phyloP scores from a whole-genome alignment of 2,797 vertebrate species.

The Pseudochromis fuscus region DNA sequence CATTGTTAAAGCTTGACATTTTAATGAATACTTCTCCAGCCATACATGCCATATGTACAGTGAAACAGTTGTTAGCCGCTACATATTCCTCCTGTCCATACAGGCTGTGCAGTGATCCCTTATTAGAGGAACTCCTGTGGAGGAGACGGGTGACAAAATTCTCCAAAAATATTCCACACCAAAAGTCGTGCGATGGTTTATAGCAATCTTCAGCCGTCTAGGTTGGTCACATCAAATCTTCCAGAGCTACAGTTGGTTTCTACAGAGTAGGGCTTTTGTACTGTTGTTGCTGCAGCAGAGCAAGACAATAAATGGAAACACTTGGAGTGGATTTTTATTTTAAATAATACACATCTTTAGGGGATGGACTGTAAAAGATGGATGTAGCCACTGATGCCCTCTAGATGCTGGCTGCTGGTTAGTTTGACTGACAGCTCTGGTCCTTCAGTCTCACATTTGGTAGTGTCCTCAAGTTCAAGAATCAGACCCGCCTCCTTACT shows the following conservation, averaged over 20 bases:
- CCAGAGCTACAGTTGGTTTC: not conserved
- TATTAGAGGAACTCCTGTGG: not conserved
- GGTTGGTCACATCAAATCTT: slow-evolving; percentile 1
- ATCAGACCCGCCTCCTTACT: too few relatives aligned
- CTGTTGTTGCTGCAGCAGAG: slow-evolving; percentile 8
- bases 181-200: slow-evolving; percentile 15
- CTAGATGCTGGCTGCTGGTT: too few relatives aligned
- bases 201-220: slow-evolving; percentile 1
- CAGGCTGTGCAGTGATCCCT: not conserved
- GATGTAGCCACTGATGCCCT: too few relatives aligned
- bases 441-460: too few relatives aligned
- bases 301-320: slow-evolving; percentile 7
- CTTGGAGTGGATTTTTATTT: not conserved
- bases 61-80: not conserved
- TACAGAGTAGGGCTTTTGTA: slow-evolving; percentile 20
- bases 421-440: too few relatives aligned
- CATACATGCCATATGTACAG: too few relatives aligned
- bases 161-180: not conserved
- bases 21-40: not conserved
- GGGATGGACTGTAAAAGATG: too few relatives aligned
- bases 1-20: not conserved
- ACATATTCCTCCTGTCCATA: not conserved
- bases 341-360: too few relatives aligned
- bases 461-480: too few relatives aligned
- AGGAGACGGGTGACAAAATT: not conserved